Base-by-base conservation (phyloP, 2,888 invertebrate species). In the Agrilus mali region DNA sequence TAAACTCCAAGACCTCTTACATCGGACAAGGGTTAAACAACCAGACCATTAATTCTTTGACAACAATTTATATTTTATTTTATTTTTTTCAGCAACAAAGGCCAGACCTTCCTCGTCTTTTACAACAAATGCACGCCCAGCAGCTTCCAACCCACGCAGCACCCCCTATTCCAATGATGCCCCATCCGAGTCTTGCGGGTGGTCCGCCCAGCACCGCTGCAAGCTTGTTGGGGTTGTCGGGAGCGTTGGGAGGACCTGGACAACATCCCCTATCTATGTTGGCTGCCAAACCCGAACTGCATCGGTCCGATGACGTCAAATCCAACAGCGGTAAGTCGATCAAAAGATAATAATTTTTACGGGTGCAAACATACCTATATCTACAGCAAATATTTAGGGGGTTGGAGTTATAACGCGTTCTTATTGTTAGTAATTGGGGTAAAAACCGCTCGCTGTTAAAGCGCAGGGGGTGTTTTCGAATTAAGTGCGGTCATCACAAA, bases 41-140 rank as follows among this genome's bases (percentile, higher is more conserved):
- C 27, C 1, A 27, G 8, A 27, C 2, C 1, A 10, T 5, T 10
- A 27, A 27, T 10, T n/a, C n/a, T n/a, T n/a, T n/a, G n/a, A n/a
- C 27, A 4, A 27, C 27, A 10, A 27, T 27, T 8, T 36, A 42
- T 14, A 33, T 27, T 43, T 41, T 47, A 47, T 49, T 52, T 55
- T n/a, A n/a, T n/a, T 60, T 57, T 52, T 74, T 75, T 46, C 77
- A 87, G 85, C 86, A 86, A 80, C 87, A 86, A 71, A 75, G 86
- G 68, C 84, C 86, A 45, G 86, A 87, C 65, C 70, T 87, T 56
- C 86, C 86, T 31, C 75, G 86, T 66, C 67, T 84, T 50, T 72
- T 90, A 67, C 92, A 92, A 70, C 92, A 92, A 70, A 89, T 92
- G 87, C 92, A 92, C 66, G 89, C 88, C 32, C 89, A 89, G 57